phyloP scores from a whole-genome alignment of 1,140 invertebrate genomes.

The Leptestheria dahalacensis region DNA sequence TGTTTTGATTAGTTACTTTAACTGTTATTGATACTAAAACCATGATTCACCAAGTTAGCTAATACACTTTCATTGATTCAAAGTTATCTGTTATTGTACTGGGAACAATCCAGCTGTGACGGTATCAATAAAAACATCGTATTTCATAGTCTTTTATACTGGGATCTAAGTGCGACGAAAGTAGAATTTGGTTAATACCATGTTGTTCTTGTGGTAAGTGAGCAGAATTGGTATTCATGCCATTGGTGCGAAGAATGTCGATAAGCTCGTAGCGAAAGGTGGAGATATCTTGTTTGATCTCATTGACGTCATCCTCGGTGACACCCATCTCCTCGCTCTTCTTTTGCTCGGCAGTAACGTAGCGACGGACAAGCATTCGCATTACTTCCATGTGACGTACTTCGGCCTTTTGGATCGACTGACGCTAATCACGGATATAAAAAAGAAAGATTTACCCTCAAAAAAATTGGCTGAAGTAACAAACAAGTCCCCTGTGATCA shows the following conservation, averaged over 20 bases:
- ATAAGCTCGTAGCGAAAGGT: constrained; percentile 70
- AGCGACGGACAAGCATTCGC: constrained; percentile 58
- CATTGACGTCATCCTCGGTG: constrained; percentile 90
- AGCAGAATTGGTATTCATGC: constrained; percentile 39
- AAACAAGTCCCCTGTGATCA: no score
- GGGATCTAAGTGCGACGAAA: constrained; percentile 7
- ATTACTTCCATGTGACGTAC: constrained; percentile 56
- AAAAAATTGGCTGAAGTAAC: no score
- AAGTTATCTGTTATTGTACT: not conserved
- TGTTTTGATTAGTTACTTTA: no score
- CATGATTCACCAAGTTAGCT: constrained; percentile 21
- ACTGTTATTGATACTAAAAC: no score
- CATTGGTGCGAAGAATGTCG: constrained; percentile 67
- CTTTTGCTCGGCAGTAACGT: constrained; percentile 62
- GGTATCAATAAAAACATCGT: no score
- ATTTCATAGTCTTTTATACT: no score
- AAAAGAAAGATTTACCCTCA: no score
- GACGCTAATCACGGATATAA: not conserved
- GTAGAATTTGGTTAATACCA: not conserved
- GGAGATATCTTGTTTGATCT: constrained; percentile 87
- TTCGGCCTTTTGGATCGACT: constrained; percentile 7
- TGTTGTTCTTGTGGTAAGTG: constrained; percentile 15
- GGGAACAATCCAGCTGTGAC: not conserved
- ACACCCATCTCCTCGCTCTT: constrained; percentile 69
- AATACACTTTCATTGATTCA: constrained; percentile 1